Evolutionary conservation across 2,797 vertebrate species (phyloP), one percentile per base, ranked within the genome.

Genomic region (Tragopan temminckii): DNA sequence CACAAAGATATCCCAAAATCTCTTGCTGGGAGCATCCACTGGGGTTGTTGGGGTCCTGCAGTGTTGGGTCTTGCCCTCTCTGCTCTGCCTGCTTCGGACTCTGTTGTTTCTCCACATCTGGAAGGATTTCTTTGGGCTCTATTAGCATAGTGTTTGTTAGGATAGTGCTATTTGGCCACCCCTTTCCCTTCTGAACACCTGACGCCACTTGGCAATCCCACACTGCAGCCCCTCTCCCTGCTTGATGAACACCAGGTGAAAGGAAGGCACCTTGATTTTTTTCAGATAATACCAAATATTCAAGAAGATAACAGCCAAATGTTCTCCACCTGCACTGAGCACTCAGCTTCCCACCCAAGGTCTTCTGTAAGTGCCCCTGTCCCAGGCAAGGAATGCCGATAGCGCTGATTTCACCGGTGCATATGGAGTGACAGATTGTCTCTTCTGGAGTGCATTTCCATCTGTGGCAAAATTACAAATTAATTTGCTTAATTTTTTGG

Each of bases 341-440:
- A 1, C 61, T 87, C n/a, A 19, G 45, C 23, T 21, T 94, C 35
- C 70, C 52, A 79, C 70, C 70, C 72, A 88, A 81, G 45, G 80
- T 83, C 82, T 89, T 85, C 66, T 66, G 89, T 52, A 83, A 95
- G 87, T 83, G 64, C 87, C 77, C 92, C 87, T 0, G 4, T 76
- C 91, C 69, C 82, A 95, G 66, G 19, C 74, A 0, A 1, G 42
- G 66, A 71, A 72, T 85, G 77, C 74, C 57, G 74, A 4, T 86
- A 84, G 59, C 69, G n/a, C 57, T 90, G 77, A 92, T 94, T 94
- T 90, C 80, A 72, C 67, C 63, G 63, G 63, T 91, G 75, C 92
- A 95, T 90, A 87, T 94, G 95, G 88, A 94, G 63, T 0, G 43
- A 94, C 91, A 96, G 96, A 89, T 96, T 91, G 96, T 64, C 94